Percentiles rank a stretch among this genome's conserved stretches.
phyloP scores from a whole-genome alignment of 2,113 vertebrate genomes.

The Neodon shergylaensis region DNA sequence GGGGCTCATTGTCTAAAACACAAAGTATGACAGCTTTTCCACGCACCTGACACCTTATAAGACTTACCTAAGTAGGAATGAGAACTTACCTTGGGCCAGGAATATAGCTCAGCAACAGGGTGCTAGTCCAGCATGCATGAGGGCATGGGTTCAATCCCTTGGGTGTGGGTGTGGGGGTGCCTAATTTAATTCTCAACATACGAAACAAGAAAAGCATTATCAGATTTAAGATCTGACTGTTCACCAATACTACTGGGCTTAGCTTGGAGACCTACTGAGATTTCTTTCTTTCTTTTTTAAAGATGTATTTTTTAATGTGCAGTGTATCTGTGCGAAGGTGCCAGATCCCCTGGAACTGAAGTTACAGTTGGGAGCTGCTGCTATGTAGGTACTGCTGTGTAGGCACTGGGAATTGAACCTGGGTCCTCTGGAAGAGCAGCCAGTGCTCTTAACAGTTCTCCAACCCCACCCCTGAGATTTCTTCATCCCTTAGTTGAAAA shows the following conservation, averaged over 20 bases:
- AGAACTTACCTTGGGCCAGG: neutral
- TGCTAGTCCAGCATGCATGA: neutral
- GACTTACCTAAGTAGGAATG: neutral
- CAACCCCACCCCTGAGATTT: neutral
- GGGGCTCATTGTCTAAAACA: neutral
- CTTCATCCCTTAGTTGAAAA: neutral
- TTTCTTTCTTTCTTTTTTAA: neutral
- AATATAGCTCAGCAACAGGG: neutral
- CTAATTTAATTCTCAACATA: neutral
- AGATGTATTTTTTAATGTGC: neutral
- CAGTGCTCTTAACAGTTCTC: neutral
- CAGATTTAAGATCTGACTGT: neutral
- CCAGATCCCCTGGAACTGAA: neutral
- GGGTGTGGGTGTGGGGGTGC: accelerated
- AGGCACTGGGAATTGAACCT: neutral
- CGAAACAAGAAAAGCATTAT: neutral
- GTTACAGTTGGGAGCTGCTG: neutral
- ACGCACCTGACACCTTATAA: neutral
- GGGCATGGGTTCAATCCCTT: neutral
- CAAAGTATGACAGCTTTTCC: neutral
- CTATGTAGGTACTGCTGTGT: neutral
- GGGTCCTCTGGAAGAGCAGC: neutral
- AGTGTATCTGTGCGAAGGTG: neutral
- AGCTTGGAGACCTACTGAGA: neutral
- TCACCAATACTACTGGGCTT: neutral